Evolutionary conservation across 1,140 invertebrate genomes (phyloP), one percentile per base, ranked within the genome.

Genomic region (Penaeus chinensis): DNA sequence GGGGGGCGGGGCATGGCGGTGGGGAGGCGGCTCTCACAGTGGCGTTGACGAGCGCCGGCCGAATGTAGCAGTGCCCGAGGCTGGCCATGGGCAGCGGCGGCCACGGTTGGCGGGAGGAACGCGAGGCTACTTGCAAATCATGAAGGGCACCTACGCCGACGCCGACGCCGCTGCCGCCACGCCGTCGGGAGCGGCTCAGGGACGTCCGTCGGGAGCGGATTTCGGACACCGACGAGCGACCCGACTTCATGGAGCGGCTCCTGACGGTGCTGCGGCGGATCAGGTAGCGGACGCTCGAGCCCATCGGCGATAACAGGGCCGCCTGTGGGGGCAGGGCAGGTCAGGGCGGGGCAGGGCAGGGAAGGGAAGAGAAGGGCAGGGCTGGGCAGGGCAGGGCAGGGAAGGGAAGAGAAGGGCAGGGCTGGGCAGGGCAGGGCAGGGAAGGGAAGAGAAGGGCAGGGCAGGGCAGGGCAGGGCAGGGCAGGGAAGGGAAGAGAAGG

Each of bases 241-340:
- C 78, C 24, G 85, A 87, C 77, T 89, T 89, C n/a, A 87, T 80
- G 7, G 89, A 89, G 24, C 89, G 80, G n/a, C 89, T 84, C 63
- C 85, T 78, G 82, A 89, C 82, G 74, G 89, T 89, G 89, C 86
- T 84, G 5, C 89, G 89, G 4, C 89, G 63, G 82, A 89, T 89
- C 65, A 89, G 85, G 76, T 83, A 84, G 42, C 69, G 65, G 2
- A 89, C 89, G 27, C 85, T 89, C 47, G 89, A 84, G 16, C 89
- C 85, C 83, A 87, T 54, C 81, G 82, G 84, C 42, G 86, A 87
- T 16, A 89, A 66, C 65, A 87, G 77, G n/a, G 89, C 85, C 27
- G 89, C 89, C 89, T 89, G 85, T n/a, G 32, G 74, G 66, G 27
- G 78, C 65, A 66, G 42, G 82, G 82, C 37, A 74, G 69, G 32